Conservation (phyloP, 2,888 invertebrate genomes). For the Nomada hirtipes region DNA sequence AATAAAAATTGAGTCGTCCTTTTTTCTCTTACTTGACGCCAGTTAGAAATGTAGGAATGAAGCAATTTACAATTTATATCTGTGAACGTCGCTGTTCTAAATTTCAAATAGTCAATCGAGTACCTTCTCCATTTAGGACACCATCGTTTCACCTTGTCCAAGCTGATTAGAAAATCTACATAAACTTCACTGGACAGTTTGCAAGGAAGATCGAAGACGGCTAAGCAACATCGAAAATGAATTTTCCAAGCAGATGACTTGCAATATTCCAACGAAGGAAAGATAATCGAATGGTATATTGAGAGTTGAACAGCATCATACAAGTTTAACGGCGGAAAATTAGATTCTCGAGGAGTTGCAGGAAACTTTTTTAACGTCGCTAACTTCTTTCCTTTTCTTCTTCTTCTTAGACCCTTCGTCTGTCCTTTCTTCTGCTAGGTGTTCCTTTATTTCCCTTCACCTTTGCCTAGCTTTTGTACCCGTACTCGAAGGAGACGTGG, state of each 20-base stretch:
- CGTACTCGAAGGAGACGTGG: slow-evolving; percentile 5
- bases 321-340: slow-evolving; percentile 21
- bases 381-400: not conserved
- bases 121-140: not conserved
- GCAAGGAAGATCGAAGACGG: not conserved
- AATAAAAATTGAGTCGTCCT: too few relatives aligned
- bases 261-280: not conserved
- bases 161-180: not conserved
- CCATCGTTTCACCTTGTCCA: not conserved
- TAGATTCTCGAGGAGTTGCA: not conserved
- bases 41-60: too few relatives aligned
- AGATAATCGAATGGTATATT: not conserved
- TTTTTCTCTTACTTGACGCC: too few relatives aligned
- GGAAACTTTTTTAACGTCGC: slow-evolving; percentile 7
- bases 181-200: slow-evolving; percentile 7
- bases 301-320: slow-evolving; percentile 16
- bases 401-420: not conserved
- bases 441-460: not conserved
- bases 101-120: not conserved
- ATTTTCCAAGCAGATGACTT: not conserved
- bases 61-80: too few relatives aligned
- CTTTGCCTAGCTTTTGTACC: slow-evolving; percentile 9
- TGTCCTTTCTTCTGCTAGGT: not conserved
- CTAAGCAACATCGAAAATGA: not conserved
- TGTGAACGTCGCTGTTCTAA: too few relatives aligned